phyloP scores from a whole-genome alignment of 2,888 invertebrate genomes.

The Erebia epiphron region DNA sequence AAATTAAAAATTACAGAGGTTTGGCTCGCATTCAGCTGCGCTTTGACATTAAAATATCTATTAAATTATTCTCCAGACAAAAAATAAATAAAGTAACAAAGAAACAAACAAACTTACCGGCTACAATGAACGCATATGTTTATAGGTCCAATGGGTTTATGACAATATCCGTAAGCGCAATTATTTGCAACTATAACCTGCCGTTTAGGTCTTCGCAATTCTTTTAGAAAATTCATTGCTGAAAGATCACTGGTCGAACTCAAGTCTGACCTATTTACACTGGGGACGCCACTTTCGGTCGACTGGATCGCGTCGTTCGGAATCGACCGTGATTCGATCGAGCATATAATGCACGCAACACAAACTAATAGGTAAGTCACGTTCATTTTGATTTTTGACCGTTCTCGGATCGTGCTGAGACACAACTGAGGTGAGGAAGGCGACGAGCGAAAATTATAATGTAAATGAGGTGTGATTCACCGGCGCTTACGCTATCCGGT shows the following conservation, averaged over 20 bases:
- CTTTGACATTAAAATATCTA: too few species aligned
- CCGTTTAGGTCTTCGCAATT: not conserved
- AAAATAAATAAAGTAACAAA: too few species aligned
- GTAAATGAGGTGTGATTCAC: not conserved
- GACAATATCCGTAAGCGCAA: not conserved
- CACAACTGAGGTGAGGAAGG: slow-evolving; percentile 14
- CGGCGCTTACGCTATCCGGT: not conserved
- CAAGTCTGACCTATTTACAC: not conserved
- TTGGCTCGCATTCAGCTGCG: too few species aligned
- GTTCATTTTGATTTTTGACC: slow-evolving; percentile 20
- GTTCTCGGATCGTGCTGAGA: not conserved
- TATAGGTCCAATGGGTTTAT: not conserved
- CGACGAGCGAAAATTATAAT: not conserved
- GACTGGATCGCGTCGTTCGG: slow-evolving; percentile 2
- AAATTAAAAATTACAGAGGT: too few species aligned
- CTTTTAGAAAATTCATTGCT: not conserved
- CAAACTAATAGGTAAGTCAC: slow-evolving; percentile 2
- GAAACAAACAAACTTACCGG: not conserved
- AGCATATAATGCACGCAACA: not conserved
- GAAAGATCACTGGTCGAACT: not conserved
- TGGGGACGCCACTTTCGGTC: slow-evolving; percentile 4
- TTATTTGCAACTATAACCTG: not conserved
- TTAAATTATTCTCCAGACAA: too few species aligned
- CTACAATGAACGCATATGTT: not conserved
- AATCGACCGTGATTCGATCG: slow-evolving; percentile 10